Base-by-base conservation (phyloP, 2,797 vertebrate genomes). In the Pogoniulus pusillus region DNA sequence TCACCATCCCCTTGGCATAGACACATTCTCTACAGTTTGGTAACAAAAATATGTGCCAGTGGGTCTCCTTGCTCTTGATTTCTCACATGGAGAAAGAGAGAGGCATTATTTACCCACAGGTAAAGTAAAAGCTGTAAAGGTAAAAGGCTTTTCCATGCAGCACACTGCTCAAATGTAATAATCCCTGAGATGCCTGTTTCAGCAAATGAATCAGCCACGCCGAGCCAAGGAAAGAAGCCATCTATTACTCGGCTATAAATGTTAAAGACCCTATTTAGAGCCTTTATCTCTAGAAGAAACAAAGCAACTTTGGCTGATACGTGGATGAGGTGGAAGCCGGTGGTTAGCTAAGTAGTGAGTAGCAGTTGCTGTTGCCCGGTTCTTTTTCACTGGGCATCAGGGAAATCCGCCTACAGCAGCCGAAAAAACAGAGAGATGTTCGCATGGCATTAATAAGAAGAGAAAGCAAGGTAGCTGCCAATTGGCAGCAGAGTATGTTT, bases 401-500 rank as follows among this genome's bases (percentile, higher is more conserved):
- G 97, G 97, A 97, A 97, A 97, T 97, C 97, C 95, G 82, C 96
- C 93, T 95, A 95, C 96, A 96, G 91, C 94, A 93, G 96, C 90
- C 92, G 71, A 97, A 98, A 97, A 97, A 95, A 17, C 95, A 92
- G 91, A 95, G 97, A 97, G 93, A 97, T 95, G 95, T 97, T 97
- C 96, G 96, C 95, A 97, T 97, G 97, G 88, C 96, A 97, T 97
- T 97, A 98, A 97, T 98, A 97, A 97, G 96, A 57, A 87, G 96
- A 95, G 90, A 98, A 97, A 97, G 93, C 91, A 93, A 97, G 95
- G 96, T 96, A 96, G 95, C 94, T 97, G 97, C 98, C 98, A 98
- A 98, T 97, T 98, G 98, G 97, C 97, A 97, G 95, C 90, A 69
- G 97, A 98, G 95, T 97, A 92, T 97, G 97, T 98, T 98, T 98